phyloP scores from a whole-genome alignment of 2,888 invertebrate genomes.

The Nemapogon koenigi region DNA sequence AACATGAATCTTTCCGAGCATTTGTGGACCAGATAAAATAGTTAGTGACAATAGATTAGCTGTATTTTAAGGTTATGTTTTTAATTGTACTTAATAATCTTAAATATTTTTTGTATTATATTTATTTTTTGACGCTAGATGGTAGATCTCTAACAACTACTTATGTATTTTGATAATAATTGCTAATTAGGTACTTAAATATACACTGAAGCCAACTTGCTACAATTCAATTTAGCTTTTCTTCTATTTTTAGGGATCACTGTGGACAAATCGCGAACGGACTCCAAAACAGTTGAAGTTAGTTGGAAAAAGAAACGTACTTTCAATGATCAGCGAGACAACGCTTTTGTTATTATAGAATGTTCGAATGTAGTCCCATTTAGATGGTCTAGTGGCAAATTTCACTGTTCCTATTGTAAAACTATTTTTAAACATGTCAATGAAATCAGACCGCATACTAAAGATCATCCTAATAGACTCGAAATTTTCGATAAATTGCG shows the following conservation, averaged over 20 bases:
- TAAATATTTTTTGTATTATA: too few relatives aligned
- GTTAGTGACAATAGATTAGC: too few relatives aligned
- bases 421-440: slow-evolving; percentile 36
- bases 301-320: slow-evolving; percentile 44
- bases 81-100: too few relatives aligned
- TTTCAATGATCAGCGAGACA: slow-evolving; percentile 49
- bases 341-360: slow-evolving; percentile 44
- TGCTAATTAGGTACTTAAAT: too few relatives aligned
- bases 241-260: slow-evolving; percentile 47
- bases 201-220: too few relatives aligned
- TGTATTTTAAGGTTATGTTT: too few relatives aligned
- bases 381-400: slow-evolving; percentile 42
- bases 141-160: too few relatives aligned
- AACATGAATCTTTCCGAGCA: too few relatives aligned
- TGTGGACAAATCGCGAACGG: slow-evolving; percentile 15
- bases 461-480: slow-evolving; percentile 31
- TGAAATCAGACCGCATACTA: slow-evolving; percentile 30
- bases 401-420: slow-evolving; percentile 41
- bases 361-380: slow-evolving; percentile 48
- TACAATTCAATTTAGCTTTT: too few relatives aligned
- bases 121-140: too few relatives aligned
- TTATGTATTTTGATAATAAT: too few relatives aligned
- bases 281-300: slow-evolving; percentile 17
- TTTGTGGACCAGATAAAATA: too few relatives aligned
- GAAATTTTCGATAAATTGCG: slow-evolving; percentile 29